Evolutionary conservation across 2,113 vertebrate species (phyloP), one percentile per base, ranked within the genome.

Genomic region (Manacus vitellinus): DNA sequence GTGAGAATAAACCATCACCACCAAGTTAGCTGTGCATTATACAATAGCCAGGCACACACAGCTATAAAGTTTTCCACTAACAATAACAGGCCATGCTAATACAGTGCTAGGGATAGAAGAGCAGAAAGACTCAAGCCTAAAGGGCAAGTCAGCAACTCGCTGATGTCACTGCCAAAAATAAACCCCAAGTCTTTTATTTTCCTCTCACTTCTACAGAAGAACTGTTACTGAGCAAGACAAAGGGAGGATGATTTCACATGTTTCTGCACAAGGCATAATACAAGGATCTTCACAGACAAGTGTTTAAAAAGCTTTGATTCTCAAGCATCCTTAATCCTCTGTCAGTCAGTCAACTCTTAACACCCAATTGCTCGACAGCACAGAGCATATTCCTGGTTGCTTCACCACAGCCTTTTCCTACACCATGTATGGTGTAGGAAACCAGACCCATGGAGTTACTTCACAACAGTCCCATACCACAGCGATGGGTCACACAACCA

Each of bases 391-490:
- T 58, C 39, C 30, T 22, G 2, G 8, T 33, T 49, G 24, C 15
- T 70, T 44, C 52, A 47, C 47, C 28, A 51, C 37, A 58, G 10
- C 30, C 39, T 77, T 81, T 41, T 35, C 23, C 68, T 59, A 31
- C 33, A 58, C 17, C 16, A 35, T 3, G 4, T 7, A 11, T 28
- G 10, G 12, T 33, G 54, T 17, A 37, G 30, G 31, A 62, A 76
- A 67, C 5, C 62, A 41, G 43, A 77, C 27, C 35, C 37, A 70
- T 0, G 10, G 21, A 8, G 27, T 65, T 44, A 44, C 27, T 87
- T 24, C 75, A 58, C 0, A 0, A 30, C 3, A 71, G 24, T 14
- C 4, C 31, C 22, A 49, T 8, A 33, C 12, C 22, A 49, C 31
- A 63, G 49, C 14, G 25, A 43, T 19, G 31, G 72, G 55, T 49